Conservation (phyloP, 2,888 invertebrate species). For the Buathra laborator region DNA sequence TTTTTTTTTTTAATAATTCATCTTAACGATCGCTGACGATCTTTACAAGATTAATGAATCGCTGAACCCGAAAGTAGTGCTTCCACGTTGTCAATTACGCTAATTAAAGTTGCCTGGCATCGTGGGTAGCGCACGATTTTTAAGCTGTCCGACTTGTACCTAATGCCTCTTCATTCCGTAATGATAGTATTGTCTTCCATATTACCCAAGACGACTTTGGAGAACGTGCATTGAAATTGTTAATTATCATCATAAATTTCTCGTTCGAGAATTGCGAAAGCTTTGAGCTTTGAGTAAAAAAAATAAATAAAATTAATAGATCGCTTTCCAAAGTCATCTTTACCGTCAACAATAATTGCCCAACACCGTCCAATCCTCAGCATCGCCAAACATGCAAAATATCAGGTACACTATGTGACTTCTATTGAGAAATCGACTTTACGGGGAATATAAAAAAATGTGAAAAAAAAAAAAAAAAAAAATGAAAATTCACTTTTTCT, state of each 20-base stretch:
- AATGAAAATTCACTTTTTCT: background rate
- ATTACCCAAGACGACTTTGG: conserved; percentile 63
- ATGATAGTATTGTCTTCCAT: conserved; percentile 44
- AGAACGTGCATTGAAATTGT: conserved; percentile 19
- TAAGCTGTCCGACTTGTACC: conserved; percentile 51
- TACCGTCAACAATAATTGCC: conserved; percentile 72
- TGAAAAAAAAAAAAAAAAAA: conserved; percentile 37
- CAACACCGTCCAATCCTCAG: conserved; percentile 82
- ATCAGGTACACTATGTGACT: conserved; percentile 76
- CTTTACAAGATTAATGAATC: conserved; percentile 23
- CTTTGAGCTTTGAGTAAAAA: conserved; percentile 3
- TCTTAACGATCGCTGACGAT: conserved; percentile 8
- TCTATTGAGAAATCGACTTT: conserved; percentile 66
- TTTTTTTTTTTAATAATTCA: conserved; percentile 56
- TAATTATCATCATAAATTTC: background rate
- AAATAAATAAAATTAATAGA: conserved; percentile 3
- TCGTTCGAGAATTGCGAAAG: background rate
- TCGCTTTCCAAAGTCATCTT: conserved; percentile 63
- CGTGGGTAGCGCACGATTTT: conserved; percentile 39
- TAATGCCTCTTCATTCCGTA: conserved; percentile 61
- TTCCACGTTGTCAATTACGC: conserved; percentile 56
- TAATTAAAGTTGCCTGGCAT: conserved; percentile 48
- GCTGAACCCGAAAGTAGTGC: conserved; percentile 36
- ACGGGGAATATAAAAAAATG: conserved; percentile 26
- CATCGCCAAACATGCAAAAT: conserved; percentile 83